Evolutionary conservation across 2,888 invertebrate genomes (phyloP), one percentile per base, ranked within the genome.

Genomic region (Sthenelais limicola): DNA sequence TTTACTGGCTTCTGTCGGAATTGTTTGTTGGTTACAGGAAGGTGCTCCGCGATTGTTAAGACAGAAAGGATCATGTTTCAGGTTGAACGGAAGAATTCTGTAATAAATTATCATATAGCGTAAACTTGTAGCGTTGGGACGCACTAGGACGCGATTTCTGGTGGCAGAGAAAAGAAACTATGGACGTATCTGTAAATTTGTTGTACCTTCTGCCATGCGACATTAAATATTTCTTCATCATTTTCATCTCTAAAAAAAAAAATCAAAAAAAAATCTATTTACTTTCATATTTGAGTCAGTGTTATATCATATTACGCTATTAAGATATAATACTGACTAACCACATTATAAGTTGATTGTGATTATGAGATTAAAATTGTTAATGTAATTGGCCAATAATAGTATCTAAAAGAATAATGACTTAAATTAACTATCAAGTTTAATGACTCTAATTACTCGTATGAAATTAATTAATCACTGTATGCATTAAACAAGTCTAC

Each of bases 191-290:
- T 67, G 67, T 67, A 67, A 67, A 48, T 67, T 67, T 67, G 43
- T 67, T 67, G 67, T 67, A 67, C 67, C 67, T 67, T 67, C 67
- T 67, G 67, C 67, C 67, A 67, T 67, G 67, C 47, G 48, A 67
- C 67, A 67, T 67, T 43, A 67, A 67, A 67, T 43, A 67, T 67
- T 62, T 67, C 67, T 67, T 67, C 43, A 26, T 48, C 43, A 47
- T 67, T 48, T 67, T 67, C 67, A 67, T 43, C 67, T 67, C 67
- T 67, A 67, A 43, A n/a, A n/a, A n/a, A n/a, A n/a, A n/a, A n/a
- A n/a, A n/a, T n/a, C n/a, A n/a, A n/a, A n/a, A n/a, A n/a, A n/a
- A n/a, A n/a, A n/a, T n/a, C n/a, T n/a, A n/a, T n/a, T n/a, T n/a
- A n/a, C n/a, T n/a, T n/a, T n/a, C n/a, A n/a, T n/a, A n/a, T n/a